Percentiles rank a stretch among this genome's conserved stretches.
These are phyloP conservation scores for Melanotaenia duboulayi DNA, from an alignment of 2,113 vertebrate species.

Conservation along the genomic window DNA sequence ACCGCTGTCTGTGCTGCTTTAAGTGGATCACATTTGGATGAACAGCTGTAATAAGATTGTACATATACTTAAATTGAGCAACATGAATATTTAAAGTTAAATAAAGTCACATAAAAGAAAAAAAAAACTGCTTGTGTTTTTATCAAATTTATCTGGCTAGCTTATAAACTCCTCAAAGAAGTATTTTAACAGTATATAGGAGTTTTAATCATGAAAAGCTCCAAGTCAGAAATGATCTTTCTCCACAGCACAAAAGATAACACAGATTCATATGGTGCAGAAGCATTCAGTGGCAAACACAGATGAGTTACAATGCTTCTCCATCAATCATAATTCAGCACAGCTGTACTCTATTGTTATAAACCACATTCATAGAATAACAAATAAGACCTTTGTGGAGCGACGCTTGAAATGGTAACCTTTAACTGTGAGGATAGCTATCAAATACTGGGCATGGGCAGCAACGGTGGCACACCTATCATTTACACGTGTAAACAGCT, in stretches of 20 bases:
- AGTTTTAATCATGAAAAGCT: constrained; percentile 46
- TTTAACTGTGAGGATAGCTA: constrained; percentile 69
- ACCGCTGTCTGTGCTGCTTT: constrained; percentile 72
- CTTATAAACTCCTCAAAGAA: constrained; percentile 13
- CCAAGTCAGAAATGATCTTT: constrained; percentile 53
- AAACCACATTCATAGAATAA: constrained; percentile 65
- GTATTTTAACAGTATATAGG: constrained; percentile 34
- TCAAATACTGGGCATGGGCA: constrained; percentile 62
- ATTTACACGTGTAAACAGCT: constrained; percentile 75
- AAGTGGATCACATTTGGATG: constrained; percentile 73
- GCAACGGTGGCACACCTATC: constrained; percentile 58
- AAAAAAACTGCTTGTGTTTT: background rate
- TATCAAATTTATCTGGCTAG: constrained; percentile 19
- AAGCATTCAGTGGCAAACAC: constrained; percentile 52
- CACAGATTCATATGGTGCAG: constrained; percentile 48
- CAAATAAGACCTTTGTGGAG: constrained; percentile 76
- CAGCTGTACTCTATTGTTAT: constrained; percentile 62
- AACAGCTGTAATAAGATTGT: constrained; percentile 64
- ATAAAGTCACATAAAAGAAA: constrained; percentile 13
- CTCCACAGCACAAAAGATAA: constrained; percentile 51
- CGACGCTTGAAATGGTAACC: constrained; percentile 76
- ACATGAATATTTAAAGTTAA: constrained; percentile 39
- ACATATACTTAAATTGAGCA: constrained; percentile 49
- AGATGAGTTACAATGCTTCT: constrained; percentile 51
- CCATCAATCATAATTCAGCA: constrained; percentile 70